Evolutionary conservation across 2,888 invertebrate species (phyloP).

Genomic region (Chaetoderma sp.): DNA sequence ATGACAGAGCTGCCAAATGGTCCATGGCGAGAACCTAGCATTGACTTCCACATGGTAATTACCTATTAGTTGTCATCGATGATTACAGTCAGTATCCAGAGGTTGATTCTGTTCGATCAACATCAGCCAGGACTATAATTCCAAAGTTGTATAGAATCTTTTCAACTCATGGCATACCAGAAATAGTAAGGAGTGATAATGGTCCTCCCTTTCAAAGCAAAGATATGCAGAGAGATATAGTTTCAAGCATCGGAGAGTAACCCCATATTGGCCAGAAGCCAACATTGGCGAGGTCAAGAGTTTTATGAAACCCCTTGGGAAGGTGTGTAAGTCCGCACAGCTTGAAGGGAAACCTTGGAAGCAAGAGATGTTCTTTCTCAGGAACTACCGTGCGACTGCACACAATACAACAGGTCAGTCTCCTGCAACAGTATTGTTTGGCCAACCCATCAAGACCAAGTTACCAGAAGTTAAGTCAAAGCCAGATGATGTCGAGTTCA

Average conservation of each 20-base stretch:
- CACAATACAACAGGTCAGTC: neutral
- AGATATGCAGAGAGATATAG: neutral
- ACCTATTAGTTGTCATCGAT: neutral
- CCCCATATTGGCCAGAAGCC: neutral
- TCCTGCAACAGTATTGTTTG: neutral
- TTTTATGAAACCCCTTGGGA: neutral
- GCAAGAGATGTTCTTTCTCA: neutral
- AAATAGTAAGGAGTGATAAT: slow-evolving; percentile 8
- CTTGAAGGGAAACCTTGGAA: neutral
- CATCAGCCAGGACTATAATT: slow-evolving; percentile 17
- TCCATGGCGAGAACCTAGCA: neutral
- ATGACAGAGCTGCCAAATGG: neutral
- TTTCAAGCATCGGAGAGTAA: neutral
- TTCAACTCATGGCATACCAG: slow-evolving; percentile 3
- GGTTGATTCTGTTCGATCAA: slow-evolving; percentile 4
- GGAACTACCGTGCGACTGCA: neutral
- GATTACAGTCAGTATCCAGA: neutral
- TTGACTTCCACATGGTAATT: too few relatives aligned
- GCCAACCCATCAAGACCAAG: neutral
- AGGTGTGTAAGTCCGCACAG: neutral
- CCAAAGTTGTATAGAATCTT: slow-evolving; percentile 19
- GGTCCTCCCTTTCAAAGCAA: slow-evolving; percentile 10
- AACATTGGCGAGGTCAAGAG: neutral
- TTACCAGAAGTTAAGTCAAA: too few relatives aligned
- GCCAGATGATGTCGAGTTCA: too few relatives aligned